Percentiles rank a stretch among this genome's conserved stretches.
Evolutionary conservation across 2,797 vertebrate genomes (phyloP).

Genomic region (Harpagifer antarcticus): DNA sequence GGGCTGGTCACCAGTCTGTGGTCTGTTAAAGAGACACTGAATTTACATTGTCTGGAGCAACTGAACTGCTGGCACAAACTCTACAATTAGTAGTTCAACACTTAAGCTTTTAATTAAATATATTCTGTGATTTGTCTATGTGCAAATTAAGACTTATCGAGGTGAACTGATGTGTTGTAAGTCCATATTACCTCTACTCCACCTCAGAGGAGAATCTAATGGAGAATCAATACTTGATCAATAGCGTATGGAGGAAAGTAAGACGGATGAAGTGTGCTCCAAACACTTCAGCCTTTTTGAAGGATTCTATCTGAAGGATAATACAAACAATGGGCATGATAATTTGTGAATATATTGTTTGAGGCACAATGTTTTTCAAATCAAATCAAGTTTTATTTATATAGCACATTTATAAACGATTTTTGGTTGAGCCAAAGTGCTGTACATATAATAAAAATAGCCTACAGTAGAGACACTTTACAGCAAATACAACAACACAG

Average conservation of each 20-base stretch:
- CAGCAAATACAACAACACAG: no score
- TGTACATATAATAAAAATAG: no score
- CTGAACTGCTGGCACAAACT: slow-evolving; percentile 25
- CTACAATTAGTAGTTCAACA: slow-evolving; percentile 43
- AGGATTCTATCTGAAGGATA: slow-evolving; percentile 53
- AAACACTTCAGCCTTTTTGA: slow-evolving; percentile 64
- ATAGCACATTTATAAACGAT: no score
- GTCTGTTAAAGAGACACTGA: slow-evolving; percentile 39
- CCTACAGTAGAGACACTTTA: no score
- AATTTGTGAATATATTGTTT: slow-evolving; percentile 49
- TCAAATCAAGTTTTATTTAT: no score
- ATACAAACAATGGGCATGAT: slow-evolving; percentile 54
- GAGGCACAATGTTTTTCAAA: slow-evolving; percentile 45
- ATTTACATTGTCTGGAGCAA: slow-evolving; percentile 23
- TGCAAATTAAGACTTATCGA: slow-evolving; percentile 75
- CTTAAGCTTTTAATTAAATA: slow-evolving; percentile 57
- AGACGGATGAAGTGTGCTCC: slow-evolving; percentile 60
- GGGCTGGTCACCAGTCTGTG: slow-evolving; percentile 83
- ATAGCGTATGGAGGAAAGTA: slow-evolving; percentile 79
- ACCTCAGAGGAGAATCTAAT: slow-evolving; percentile 96
- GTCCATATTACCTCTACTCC: slow-evolving; percentile 90
- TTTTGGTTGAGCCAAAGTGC: no score
- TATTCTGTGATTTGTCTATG: slow-evolving; percentile 58
- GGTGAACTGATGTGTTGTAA: slow-evolving; percentile 70
- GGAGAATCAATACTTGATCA: slow-evolving; percentile 98